Percentiles rank a stretch among this genome's conserved stretches.
Conservation (phyloP, 2,888 invertebrate genomes). For the Standfussiana lucernea region DNA sequence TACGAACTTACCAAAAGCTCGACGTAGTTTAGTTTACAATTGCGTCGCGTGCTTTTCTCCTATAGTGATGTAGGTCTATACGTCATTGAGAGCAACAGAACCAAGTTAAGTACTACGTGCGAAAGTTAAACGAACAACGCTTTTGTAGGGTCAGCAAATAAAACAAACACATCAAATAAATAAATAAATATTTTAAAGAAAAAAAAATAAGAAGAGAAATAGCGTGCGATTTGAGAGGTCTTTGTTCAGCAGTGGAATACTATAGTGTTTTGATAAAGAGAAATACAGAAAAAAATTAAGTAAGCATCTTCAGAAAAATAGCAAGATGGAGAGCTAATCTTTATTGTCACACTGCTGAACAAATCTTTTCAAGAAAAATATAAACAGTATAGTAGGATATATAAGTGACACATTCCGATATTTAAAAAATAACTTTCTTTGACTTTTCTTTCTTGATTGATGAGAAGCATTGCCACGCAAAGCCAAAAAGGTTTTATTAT, state of each 20-base stretch:
- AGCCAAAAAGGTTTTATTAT: not conserved
- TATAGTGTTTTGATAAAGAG: not conserved
- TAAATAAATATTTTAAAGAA: too few species aligned
- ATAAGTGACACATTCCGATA: not conserved
- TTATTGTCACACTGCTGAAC: not conserved
- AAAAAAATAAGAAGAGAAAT: not conserved
- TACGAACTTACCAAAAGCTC: constrained; percentile 3
- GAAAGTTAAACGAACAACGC: constrained; percentile 51
- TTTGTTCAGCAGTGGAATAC: not conserved
- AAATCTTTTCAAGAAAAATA: not conserved
- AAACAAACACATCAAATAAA: not conserved
- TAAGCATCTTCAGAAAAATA: not conserved
- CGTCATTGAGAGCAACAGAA: constrained; percentile 44
- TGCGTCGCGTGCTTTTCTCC: constrained; percentile 21
- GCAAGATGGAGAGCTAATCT: not conserved
- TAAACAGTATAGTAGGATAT: not conserved
- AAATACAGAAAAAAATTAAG: not conserved
- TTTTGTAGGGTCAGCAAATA: constrained; percentile 41
- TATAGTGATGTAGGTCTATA: constrained; percentile 20
- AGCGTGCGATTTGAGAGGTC: not conserved
- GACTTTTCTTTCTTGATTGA: not conserved
- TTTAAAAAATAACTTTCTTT: not conserved
- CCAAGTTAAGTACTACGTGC: constrained; percentile 44
- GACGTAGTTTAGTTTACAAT: not conserved
- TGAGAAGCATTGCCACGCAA: not conserved